Evolutionary conservation across 1,140 invertebrate genomes (phyloP).

Genomic region (Camponotus floridanus): DNA sequence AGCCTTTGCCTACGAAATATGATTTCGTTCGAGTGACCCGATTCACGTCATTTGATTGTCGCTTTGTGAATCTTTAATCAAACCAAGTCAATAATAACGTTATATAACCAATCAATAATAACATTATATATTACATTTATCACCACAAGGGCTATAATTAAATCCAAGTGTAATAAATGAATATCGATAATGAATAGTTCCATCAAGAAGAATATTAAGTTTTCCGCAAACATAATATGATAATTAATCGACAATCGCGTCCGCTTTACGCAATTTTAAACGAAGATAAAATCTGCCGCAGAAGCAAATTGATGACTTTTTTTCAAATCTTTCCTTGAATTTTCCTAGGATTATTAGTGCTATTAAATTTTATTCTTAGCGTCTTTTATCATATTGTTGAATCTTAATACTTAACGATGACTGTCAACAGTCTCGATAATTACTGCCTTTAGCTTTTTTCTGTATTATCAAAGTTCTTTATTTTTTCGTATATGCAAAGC

Average conservation of each 20-base stretch:
- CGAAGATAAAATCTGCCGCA: neutral
- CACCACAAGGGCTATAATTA: neutral
- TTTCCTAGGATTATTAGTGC: neutral
- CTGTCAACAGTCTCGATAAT: too few species aligned
- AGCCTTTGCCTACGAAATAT: conserved; percentile 17
- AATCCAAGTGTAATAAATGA: conserved; percentile 23
- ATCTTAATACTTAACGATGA: too few species aligned
- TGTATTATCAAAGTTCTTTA: neutral
- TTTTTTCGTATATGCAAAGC: neutral
- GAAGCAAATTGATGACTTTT: neutral
- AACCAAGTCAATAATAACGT: neutral
- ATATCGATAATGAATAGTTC: conserved; percentile 34
- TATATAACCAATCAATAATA: neutral
- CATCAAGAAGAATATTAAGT: conserved; percentile 30
- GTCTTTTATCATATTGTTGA: too few species aligned
- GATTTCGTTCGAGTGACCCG: conserved; percentile 31
- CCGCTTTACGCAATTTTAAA: neutral
- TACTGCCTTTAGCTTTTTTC: neutral
- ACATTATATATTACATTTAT: conserved; percentile 12
- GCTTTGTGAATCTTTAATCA: neutral
- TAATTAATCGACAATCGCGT: conserved; percentile 27
- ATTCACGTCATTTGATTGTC: conserved; percentile 37
- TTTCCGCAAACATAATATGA: conserved; percentile 50
- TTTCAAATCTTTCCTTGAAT: neutral
- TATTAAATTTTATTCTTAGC: too few species aligned